Evolutionary conservation across 2,113 vertebrate genomes (phyloP).

Genomic region (Ageneiosus marmoratus): DNA sequence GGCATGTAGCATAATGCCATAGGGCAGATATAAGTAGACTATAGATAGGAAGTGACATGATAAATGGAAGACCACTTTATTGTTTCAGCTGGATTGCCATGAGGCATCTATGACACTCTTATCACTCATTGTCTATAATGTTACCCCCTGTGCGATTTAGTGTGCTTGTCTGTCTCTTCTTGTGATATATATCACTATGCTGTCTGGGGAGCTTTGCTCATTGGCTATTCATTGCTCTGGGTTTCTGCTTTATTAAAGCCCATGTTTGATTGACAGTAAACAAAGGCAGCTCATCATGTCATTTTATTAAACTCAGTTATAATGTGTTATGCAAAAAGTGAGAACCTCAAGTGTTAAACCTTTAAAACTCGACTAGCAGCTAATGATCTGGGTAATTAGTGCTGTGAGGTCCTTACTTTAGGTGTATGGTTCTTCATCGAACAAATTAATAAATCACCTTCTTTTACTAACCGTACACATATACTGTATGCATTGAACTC

Average conservation of each 20-base stretch:
- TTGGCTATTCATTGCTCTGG: conserved; percentile 39
- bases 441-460: neutral
- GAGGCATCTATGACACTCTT: conserved; percentile 32
- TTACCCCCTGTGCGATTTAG: conserved; percentile 42
- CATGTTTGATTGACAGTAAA: conserved; percentile 11
- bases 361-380: neutral
- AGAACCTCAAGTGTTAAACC: neutral
- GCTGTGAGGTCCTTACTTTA: neutral
- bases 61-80: conserved; percentile 21
- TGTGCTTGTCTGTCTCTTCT: conserved; percentile 9
- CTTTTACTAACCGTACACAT: neutral
- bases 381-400: neutral
- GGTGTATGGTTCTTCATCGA: neutral
- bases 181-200: conserved; percentile 11
- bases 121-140: conserved; percentile 37
- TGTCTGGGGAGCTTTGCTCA: conserved; percentile 19
- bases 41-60: conserved; percentile 38
- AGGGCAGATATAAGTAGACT: neutral
- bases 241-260: conserved; percentile 14
- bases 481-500: neutral
- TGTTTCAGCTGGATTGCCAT: conserved; percentile 44
- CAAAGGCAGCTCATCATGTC: conserved; percentile 12
- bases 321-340: neutral
- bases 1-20: neutral
- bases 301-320: conserved; percentile 29